These are phyloP conservation scores for Hiodon alosoides DNA, from an alignment of 2,113 vertebrate genomes.

Conservation along the genomic window DNA sequence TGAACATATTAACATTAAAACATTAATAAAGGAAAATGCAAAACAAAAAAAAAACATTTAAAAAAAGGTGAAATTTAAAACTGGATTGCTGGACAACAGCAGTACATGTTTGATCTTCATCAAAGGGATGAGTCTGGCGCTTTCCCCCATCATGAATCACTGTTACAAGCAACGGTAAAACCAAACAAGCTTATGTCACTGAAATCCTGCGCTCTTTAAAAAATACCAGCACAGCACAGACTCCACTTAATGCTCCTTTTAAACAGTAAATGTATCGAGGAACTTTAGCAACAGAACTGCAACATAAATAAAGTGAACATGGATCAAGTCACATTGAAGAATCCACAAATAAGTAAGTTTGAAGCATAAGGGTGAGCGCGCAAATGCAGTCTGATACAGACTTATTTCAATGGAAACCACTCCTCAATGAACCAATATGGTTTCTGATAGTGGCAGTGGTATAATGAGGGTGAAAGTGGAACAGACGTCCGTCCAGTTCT, in stretches of 20 bases:
- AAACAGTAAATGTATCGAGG: background rate
- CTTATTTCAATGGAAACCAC: slow-evolving; percentile 38
- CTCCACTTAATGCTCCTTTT: background rate
- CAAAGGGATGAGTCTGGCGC: background rate
- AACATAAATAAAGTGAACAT: background rate
- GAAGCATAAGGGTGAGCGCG: slow-evolving; percentile 26
- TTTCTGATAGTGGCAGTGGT: slow-evolving; percentile 34
- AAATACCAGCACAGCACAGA: no score
- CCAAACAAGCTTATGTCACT: background rate
- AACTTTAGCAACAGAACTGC: slow-evolving; percentile 1
- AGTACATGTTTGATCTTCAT: background rate
- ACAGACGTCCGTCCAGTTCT: slow-evolving; percentile 7
- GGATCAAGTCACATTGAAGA: slow-evolving; percentile 36
- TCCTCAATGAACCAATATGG: slow-evolving; percentile 57
- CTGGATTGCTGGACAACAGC: no score
- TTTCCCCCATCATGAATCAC: background rate
- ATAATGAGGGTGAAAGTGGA: slow-evolving; percentile 16
- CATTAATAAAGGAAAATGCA: no score
- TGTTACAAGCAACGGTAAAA: background rate
- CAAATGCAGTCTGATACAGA: slow-evolving; percentile 34
- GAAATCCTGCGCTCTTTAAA: background rate
- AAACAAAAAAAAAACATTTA: no score
- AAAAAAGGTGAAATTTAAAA: no score
- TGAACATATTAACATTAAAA: no score
- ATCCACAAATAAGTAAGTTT: slow-evolving; percentile 12